Percentiles rank a stretch among this genome's conserved stretches.
phyloP scores from a whole-genome alignment of 2,113 vertebrate genomes.

The Sturnus vulgaris region DNA sequence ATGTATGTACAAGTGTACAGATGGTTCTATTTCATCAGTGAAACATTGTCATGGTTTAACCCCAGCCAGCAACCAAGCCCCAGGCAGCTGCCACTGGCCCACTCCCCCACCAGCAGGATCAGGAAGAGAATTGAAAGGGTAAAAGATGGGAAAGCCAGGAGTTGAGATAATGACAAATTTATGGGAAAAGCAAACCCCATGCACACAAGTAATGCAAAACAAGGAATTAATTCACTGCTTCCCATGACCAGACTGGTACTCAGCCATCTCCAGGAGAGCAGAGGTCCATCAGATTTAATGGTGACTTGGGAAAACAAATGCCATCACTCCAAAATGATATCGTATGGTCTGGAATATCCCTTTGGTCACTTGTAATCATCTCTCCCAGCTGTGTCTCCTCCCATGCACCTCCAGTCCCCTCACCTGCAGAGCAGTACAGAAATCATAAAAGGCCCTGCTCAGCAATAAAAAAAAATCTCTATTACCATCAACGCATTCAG shows the following conservation, averaged over 20 bases:
- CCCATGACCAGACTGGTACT: neutral
- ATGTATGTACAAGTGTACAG: neutral
- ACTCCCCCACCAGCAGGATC: neutral
- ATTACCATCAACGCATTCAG: neutral
- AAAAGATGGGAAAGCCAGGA: neutral
- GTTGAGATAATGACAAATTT: neutral
- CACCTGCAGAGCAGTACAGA: neutral
- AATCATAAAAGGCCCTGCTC: neutral
- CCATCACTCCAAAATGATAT: neutral
- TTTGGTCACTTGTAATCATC: neutral
- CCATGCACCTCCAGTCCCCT: neutral
- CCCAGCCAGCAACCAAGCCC: neutral
- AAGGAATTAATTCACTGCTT: neutral
- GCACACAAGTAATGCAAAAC: neutral
- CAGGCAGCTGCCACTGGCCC: neutral
- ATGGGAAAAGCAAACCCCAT: neutral
- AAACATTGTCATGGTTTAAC: rapidly evolving
- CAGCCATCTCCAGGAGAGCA: neutral
- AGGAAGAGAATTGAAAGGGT: neutral
- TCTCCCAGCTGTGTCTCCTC: neutral
- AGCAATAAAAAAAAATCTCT: neutral
- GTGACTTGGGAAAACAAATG: neutral
- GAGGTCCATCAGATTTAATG: neutral
- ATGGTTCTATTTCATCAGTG: neutral
- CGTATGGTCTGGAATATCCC: neutral